Base-by-base conservation (phyloP, 2,888 invertebrate genomes). In the Lepetodrilus schrolli region DNA sequence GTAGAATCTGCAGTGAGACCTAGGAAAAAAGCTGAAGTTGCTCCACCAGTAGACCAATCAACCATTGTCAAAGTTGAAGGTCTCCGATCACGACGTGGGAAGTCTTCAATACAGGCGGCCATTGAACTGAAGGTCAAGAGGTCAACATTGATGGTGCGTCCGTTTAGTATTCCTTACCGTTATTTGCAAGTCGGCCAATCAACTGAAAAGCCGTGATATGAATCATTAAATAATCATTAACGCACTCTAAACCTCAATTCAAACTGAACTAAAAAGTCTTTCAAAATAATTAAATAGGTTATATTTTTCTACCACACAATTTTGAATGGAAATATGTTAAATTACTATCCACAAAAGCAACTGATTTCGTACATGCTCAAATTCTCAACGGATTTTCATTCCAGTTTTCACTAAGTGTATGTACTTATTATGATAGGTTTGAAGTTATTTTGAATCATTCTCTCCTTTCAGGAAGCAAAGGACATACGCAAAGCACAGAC, bases 121-220 rank as follows among this genome's bases (percentile, higher is more conserved):
- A 88, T 88, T 74, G 89, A 89, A 74, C 81, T 90, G 4, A 90
- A 89, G 77, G 90, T 88, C 36, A 90, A 87, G 74, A 80, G 90
- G 74, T 80, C 83, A 30, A 82, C 83, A 10, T 49, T 85, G 7
- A 68, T 74, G 72, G 86, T 86, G 75, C 51, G 76, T 68, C 1
- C n/a, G n/a, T n/a, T n/a, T n/a, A n/a, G n/a, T n/a, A n/a, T n/a
- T n/a, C n/a, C n/a, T n/a, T n/a, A n/a, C n/a, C n/a, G n/a, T n/a
- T n/a, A n/a, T n/a, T n/a, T n/a, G n/a, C n/a, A n/a, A n/a, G n/a
- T n/a, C n/a, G n/a, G n/a, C n/a, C n/a, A n/a, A n/a, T n/a, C n/a
- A n/a, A n/a, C n/a, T n/a, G n/a, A n/a, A n/a, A n/a, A n/a, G n/a
- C n/a, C n/a, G n/a, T n/a, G n/a, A n/a, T n/a, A n/a, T n/a, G n/a